These are phyloP conservation scores for Menura novaehollandiae DNA, from an alignment of 2,113 vertebrate species.

Conservation along the genomic window DNA sequence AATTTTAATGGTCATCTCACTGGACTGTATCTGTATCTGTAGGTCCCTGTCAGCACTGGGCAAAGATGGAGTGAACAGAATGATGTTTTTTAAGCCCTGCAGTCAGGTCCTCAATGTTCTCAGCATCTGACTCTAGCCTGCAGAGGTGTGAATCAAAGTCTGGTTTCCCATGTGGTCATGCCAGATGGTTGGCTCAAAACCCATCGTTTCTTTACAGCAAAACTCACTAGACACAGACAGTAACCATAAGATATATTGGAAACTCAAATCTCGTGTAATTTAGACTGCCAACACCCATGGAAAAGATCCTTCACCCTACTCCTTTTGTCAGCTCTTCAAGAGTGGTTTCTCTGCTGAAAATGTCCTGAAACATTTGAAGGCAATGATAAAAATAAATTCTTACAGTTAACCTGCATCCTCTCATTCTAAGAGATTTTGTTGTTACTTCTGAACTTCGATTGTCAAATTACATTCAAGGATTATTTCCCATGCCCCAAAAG, in stretches of 20 bases:
- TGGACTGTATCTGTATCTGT: background rate
- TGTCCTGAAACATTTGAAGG: background rate
- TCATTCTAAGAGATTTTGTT: background rate
- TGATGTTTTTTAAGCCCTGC: background rate
- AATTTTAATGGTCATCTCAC: background rate
- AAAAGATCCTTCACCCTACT: conserved; percentile 27
- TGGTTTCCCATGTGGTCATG: conserved; percentile 59
- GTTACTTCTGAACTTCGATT: background rate
- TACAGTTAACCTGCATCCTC: background rate
- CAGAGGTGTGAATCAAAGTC: conserved; percentile 64
- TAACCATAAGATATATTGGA: conserved; percentile 55
- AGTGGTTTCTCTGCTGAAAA: background rate
- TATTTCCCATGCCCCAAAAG: background rate
- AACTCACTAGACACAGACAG: conserved; percentile 58
- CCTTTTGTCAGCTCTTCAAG: conserved; percentile 26
- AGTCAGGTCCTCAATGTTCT: conserved; percentile 44
- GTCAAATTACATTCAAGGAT: background rate
- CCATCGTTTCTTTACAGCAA: conserved; percentile 50
- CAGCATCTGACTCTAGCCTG: conserved; percentile 57
- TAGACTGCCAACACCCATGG: conserved; percentile 23
- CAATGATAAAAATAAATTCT: background rate
- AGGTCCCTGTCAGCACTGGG: background rate
- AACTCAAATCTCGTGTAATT: conserved; percentile 17
- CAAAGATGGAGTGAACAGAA: background rate
- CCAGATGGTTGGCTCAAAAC: conserved; percentile 59